Base-by-base conservation (phyloP, 2,797 vertebrate species). In the Pipistrellus nathusii region DNA sequence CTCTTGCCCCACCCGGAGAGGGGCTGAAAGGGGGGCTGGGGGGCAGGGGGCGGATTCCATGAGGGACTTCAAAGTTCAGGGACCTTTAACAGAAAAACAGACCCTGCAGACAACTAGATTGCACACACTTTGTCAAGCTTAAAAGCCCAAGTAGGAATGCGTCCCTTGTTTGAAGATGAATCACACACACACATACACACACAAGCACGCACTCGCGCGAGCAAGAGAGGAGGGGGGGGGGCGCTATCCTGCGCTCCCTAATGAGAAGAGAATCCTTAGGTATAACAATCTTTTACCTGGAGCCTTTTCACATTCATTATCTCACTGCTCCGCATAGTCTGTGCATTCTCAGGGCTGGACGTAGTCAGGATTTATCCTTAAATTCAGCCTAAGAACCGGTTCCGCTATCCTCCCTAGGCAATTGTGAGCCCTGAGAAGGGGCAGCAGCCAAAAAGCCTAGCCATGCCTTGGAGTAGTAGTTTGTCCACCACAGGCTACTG, bases 261-360 rank as follows among this genome's bases (percentile, higher is more conserved):
- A 15, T 0, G 20, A 68, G 64, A 85, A 68, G 23, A 1, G 57
- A 83, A 82, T 20, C 2, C 0, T 17, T 9, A 11, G 3, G 8
- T 82, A 41, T 20, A 57, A 62, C 44, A 14, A 2, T 71, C 20
- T 57, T 48, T 51, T 5, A 17, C 75, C 57, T 21, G 78, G 25
- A 94, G 82, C 55, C 30, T 89, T 94, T 73, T 18, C 35, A 12
- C n/a, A 7, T 78, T 90, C 78, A 35, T 78, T 68, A 38, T 68
- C 59, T 86, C 90, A 3, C 11, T 30, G 72, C 72, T 46, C 7
- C 17, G 3, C 0, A 1, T 6, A 3, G 8, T 27, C 64, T 80
- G 14, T 55, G 48, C 44, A n/a, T 8, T 44, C 38, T 69, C 35
- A 27, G 1, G 18, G 57, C 81, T 12, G 15, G 73, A 51, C 32